Base-by-base conservation (phyloP, 2,797 vertebrate species). In the Uromys caudimaculatus region DNA sequence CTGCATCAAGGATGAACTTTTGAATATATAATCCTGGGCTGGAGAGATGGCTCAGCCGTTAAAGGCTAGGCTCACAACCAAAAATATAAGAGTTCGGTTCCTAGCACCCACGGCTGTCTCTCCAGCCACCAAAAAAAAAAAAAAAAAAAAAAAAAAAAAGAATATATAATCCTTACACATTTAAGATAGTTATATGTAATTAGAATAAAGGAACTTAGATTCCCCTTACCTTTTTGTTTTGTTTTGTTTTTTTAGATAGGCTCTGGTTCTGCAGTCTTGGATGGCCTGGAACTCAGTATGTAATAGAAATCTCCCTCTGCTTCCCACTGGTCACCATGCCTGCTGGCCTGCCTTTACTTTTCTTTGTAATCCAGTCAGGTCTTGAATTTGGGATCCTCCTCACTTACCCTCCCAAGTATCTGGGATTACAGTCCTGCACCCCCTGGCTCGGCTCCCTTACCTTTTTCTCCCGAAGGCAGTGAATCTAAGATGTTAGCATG, bases 161-260 rank as follows among this genome's bases (percentile, higher is more conserved):
- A 86, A 81, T 83, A 94, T 82, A 67, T 93, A 58, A 93, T 91
- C 87, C 12, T 64, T 86, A 54, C 0, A 44, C 64, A 47, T 91
- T 95, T 82, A 94, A 58, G n/a, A 83, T 92, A 75, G 75, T 60
- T 95, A 82, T 3, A 27, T 93, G 35, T 81, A 38, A 85, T 91
- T 93, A 81, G 81, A 89, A 73, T 93, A 64, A 94, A 95, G 83
- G 76, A 77, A 82, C 54, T 96, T 91, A 52, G 54, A 89, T 95
- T 96, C 81, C 38, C 60, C 75, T 93, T 90, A 85, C 23, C 29
- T 50, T 35, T 56, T 60, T 41, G 27, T 81, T 58, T 62, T 41
- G 6, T 58, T 23, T 58, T 58, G 13, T 38, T 60, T 56, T 56
- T 52, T 54, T 54, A 60, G 14, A 47, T 62, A 84, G 56, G 44